Percentiles rank a stretch among this genome's conserved stretches.
Conservation (phyloP, 2,113 vertebrate genomes). For the Anas platyrhynchos region DNA sequence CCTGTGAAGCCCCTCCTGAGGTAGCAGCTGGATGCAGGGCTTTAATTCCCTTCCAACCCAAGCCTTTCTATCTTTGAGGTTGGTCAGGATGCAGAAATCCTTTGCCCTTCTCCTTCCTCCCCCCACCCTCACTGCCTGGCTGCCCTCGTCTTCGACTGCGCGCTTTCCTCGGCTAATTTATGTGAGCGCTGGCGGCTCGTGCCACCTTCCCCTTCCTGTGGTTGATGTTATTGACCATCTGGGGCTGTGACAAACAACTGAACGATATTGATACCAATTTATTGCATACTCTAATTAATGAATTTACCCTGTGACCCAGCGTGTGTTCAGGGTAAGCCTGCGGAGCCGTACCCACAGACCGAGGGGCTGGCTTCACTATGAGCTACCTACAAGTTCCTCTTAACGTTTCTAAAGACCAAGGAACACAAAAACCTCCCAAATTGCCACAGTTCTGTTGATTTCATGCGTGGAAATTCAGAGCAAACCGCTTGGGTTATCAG, state of each 20-base stretch:
- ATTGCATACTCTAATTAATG: constrained; percentile 57
- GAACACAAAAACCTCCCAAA: neutral
- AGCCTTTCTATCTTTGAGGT: too few relatives aligned
- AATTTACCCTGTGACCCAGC: constrained; percentile 12
- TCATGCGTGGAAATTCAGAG: neutral
- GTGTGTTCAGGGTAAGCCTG: neutral
- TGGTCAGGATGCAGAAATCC: neutral
- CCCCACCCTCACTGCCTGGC: neutral
- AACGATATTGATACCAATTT: constrained; percentile 41
- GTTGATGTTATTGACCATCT: constrained; percentile 36
- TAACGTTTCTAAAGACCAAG: neutral
- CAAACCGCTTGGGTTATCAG: neutral
- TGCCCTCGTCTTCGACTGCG: neutral
- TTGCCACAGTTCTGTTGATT: neutral
- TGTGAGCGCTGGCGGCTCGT: neutral
- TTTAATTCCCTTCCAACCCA: too few relatives aligned
- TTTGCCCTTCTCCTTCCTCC: neutral
- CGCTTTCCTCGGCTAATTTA: neutral
- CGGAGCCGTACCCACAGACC: neutral
- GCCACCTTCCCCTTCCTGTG: neutral
- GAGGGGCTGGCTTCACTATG: neutral
- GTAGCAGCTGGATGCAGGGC: neutral
- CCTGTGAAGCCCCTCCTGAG: neutral
- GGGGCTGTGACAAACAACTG: constrained; percentile 32
- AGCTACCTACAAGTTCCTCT: neutral